A percentile compares a stretch with the other conserved stretches of the same genome.
phyloP scores from a whole-genome alignment of 2,797 vertebrate species.

The Amblyraja radiata region DNA sequence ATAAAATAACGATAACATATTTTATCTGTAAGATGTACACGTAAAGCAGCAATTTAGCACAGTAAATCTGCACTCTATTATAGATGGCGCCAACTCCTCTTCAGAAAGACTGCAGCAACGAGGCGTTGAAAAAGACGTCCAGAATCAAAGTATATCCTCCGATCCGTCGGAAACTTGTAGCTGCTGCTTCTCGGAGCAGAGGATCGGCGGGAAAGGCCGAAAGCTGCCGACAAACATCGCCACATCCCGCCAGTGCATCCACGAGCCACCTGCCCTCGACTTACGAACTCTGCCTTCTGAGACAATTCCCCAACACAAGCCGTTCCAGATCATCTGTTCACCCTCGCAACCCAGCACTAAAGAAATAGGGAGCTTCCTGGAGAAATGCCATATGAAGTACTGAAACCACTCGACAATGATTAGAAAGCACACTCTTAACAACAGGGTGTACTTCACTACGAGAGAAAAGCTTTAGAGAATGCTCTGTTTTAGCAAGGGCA shows the following conservation, averaged over 20 bases:
- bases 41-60: no score
- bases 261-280: not conserved
- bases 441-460: no score
- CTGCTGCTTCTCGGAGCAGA: conserved; percentile 56
- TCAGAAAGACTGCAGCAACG: conserved; percentile 51
- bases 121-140: conserved; percentile 19
- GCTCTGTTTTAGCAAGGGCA: no score
- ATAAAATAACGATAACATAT: no score
- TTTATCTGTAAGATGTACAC: no score
- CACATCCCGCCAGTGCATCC: conserved; percentile 23
- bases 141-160: conserved; percentile 25
- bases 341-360: conserved; percentile 46
- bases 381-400: not conserved
- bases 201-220: conserved; percentile 48
- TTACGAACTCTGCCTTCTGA: rapidly evolving
- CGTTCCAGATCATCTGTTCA: conserved; percentile 49
- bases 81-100: not conserved
- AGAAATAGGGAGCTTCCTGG: not conserved
- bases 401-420: conserved; percentile 36
- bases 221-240: conserved; percentile 33
- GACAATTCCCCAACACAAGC: not conserved
- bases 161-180: conserved; percentile 59
- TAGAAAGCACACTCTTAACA: not conserved
- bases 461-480: no score
- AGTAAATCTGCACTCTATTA: not conserved